Evolutionary conservation across 2,888 invertebrate genomes (phyloP), one percentile per base, ranked within the genome.

Genomic region (Acleris cristana): DNA sequence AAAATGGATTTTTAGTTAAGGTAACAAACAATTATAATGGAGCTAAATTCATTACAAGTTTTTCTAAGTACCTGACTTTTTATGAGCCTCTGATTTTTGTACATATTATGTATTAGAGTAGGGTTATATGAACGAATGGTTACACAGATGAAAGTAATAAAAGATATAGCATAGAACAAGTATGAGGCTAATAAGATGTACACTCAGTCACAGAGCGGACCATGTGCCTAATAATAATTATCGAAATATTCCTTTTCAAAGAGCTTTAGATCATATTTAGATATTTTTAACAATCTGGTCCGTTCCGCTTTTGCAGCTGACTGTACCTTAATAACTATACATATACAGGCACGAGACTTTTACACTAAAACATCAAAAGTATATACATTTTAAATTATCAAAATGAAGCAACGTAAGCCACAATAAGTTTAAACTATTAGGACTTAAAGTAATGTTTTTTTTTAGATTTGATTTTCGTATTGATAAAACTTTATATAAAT

Each of bases 321-420:
- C 4, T 40, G 40, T 40, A 40, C 34, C 34, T 40, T 40, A 10
- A 34, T 34, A 34, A 10, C 34, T 70, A 75, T 80, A 80, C 79
- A 84, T 69, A 76, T 79, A 80, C 79, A 85, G 85, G 85, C 85
- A 85, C 85, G 76, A 79, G 75, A 79, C 77, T 73, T 68, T 79
- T 76, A 78, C 69, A 74, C 82, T 83, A 84, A 84, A 79, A 84
- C 76, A 78, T 76, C 79, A 66, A 73, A 76, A 74, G 74, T 74
- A 73, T 76, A 74, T 73, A 75, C 74, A 71, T 61, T 73, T 68
- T 65, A 61, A 72, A 69, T 67, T 60, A 71, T 34, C 72, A 73
- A 70, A 66, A 52, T 26, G 18, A 12, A 48, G 7, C 30, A 30
- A 30, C 44, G 7, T 18, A 54, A 30, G 21, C 54, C 48, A 40